These are phyloP conservation scores for Lemur catta DNA, from an alignment of 2,797 vertebrate species.

Conservation along the genomic window DNA sequence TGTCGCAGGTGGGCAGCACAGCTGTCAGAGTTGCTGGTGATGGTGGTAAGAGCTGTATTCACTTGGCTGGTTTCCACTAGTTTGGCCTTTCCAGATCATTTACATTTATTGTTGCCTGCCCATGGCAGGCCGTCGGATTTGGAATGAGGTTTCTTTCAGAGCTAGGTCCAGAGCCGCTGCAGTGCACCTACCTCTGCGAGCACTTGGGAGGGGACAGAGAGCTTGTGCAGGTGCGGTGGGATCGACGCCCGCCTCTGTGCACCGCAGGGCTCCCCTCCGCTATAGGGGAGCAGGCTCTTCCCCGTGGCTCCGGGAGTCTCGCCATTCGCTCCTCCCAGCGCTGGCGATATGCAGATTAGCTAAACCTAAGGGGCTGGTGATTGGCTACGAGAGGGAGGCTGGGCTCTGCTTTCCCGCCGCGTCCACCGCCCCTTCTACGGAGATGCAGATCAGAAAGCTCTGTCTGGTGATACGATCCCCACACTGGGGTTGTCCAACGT, in stretches of 20 bases:
- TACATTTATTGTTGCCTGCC: not conserved
- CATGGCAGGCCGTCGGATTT: not conserved
- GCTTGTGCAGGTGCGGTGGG: not conserved
- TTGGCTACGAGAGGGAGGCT: not conserved
- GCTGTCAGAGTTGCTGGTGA: not conserved
- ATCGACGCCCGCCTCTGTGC: not conserved
- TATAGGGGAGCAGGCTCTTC: not conserved
- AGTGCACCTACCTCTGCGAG: not conserved
- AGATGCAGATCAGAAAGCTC: not conserved
- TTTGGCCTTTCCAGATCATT: not conserved
- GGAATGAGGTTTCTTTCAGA: not conserved
- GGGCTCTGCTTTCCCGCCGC: not conserved
- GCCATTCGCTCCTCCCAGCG: not conserved
- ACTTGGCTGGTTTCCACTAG: not conserved
- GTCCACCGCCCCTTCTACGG: not conserved
- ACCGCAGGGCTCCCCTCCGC: not conserved
- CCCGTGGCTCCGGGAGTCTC: not conserved
- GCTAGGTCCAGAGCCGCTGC: not conserved
- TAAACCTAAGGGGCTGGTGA: not conserved
- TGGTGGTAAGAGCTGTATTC: not conserved
- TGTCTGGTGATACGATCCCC: not conserved
- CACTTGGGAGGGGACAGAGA: not conserved
- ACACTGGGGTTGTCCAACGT: not conserved
- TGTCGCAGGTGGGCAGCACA: too few relatives aligned
- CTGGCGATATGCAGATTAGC: not conserved